These are phyloP conservation scores for Orientallactaga bullata DNA, from an alignment of 2,113 vertebrate species.

Conservation along the genomic window DNA sequence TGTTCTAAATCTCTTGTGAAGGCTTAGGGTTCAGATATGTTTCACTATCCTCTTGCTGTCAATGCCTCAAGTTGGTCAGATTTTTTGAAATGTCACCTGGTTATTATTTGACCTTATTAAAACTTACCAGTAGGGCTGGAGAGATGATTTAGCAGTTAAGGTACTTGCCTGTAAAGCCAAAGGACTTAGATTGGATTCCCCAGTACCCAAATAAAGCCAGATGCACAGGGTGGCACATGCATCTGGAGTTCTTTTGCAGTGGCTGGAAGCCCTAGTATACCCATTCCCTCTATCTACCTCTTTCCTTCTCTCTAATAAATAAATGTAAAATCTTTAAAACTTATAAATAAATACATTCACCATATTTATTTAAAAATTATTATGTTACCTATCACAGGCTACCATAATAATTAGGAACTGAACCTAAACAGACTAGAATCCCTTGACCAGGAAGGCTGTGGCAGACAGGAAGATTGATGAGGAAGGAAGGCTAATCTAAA, in stretches of 20 bases:
- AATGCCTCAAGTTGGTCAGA: conserved; percentile 14
- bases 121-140: neutral
- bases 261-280: too few relatives aligned
- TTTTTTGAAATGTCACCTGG: conserved; percentile 53
- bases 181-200: too few relatives aligned
- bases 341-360: conserved; percentile 32
- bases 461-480: neutral
- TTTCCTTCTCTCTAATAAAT: too few relatives aligned
- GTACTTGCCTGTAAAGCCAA: too few relatives aligned
- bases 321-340: too few relatives aligned
- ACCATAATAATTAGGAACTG: neutral
- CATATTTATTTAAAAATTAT: conserved; percentile 50
- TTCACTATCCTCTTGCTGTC: neutral
- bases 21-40: neutral
- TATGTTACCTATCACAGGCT: conserved; percentile 30
- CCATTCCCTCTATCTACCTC: too few relatives aligned
- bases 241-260: too few relatives aligned
- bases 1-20: conserved; percentile 7
- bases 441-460: neutral
- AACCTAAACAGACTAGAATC: neutral
- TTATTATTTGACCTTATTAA: conserved; percentile 48
- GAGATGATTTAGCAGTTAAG: too few relatives aligned
- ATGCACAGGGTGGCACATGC: too few relatives aligned
- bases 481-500: neutral
- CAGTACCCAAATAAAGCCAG: too few relatives aligned